Evolutionary conservation across 2,888 invertebrate genomes (phyloP).

Genomic region (Latheticus oryzae): DNA sequence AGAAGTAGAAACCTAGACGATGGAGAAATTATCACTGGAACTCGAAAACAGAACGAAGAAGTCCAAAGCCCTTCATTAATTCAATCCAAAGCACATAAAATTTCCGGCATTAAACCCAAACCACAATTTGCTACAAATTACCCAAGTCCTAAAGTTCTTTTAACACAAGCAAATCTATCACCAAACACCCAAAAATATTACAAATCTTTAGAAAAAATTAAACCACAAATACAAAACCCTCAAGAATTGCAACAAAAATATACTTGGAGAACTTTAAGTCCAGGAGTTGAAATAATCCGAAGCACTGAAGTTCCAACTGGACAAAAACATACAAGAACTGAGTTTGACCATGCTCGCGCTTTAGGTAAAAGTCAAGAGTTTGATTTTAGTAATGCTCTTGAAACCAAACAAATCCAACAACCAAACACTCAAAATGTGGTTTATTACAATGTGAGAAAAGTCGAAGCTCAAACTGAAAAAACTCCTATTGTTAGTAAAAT

Average conservation of each 20-base stretch:
- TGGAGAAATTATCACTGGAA: slow-evolving; percentile 45
- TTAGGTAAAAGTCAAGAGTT: slow-evolving; percentile 66
- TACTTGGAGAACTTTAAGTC: slow-evolving; percentile 57
- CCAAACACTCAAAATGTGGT: not conserved
- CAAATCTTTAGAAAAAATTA: slow-evolving; percentile 30
- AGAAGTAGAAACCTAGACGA: slow-evolving; percentile 23
- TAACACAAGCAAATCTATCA: slow-evolving; percentile 36
- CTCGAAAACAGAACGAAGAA: slow-evolving; percentile 42
- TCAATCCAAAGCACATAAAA: slow-evolving; percentile 34
- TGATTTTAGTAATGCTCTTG: slow-evolving; percentile 65
- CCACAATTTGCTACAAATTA: slow-evolving; percentile 33
- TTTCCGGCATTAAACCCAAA: slow-evolving; percentile 39
- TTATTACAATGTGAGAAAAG: slow-evolving; percentile 3
- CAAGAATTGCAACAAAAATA: slow-evolving; percentile 37
- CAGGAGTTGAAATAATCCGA: slow-evolving; percentile 57
- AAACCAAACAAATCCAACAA: slow-evolving; percentile 28
- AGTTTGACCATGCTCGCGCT: slow-evolving; percentile 65
- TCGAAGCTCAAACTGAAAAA: slow-evolving; percentile 2
- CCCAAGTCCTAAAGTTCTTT: slow-evolving; percentile 20
- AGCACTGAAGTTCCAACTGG: slow-evolving; percentile 48
- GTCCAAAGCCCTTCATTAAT: slow-evolving; percentile 37
- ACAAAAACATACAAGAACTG: slow-evolving; percentile 6
- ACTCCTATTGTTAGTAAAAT: slow-evolving; percentile 33
- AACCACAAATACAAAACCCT: slow-evolving; percentile 17
- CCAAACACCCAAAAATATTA: slow-evolving; percentile 38